Percentiles rank a stretch among this genome's conserved stretches.
Evolutionary conservation across 2,113 vertebrate species (phyloP).

Genomic region (Hiodon tergisus): DNA sequence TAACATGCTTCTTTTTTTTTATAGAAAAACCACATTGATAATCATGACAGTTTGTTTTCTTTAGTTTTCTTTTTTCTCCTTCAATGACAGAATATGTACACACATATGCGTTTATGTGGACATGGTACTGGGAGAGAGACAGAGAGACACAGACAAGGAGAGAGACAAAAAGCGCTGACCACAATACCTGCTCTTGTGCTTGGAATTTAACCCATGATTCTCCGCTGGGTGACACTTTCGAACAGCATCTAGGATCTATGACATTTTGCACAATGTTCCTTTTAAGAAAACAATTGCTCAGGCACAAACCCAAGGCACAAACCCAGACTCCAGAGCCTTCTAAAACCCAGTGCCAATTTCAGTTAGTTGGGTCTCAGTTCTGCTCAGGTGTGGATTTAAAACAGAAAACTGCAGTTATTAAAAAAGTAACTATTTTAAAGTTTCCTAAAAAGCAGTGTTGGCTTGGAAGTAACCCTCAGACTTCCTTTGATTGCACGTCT

Average conservation of each 20-base stretch:
- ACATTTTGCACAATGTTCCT: background rate
- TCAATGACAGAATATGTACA: conserved; percentile 64
- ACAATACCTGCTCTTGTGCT: conserved; percentile 58
- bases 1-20: conserved; percentile 62
- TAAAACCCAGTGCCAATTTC: background rate
- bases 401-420: background rate
- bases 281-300: background rate
- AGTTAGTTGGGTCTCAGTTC: background rate
- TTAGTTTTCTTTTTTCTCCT: conserved; percentile 49
- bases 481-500: too few relatives aligned
- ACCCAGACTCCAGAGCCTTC: background rate
- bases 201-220: conserved; percentile 46
- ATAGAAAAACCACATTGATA: conserved; percentile 56
- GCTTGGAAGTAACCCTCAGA: too few relatives aligned
- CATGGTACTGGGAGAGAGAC: conserved; percentile 29
- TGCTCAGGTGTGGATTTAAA: background rate
- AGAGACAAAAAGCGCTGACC: conserved; percentile 42
- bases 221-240: conserved; percentile 31
- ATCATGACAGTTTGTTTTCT: conserved; percentile 53
- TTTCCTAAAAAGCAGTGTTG: too few relatives aligned
- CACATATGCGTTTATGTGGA: conserved; percentile 53
- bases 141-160: conserved; percentile 21
- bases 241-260: background rate
- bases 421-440: too few relatives aligned
- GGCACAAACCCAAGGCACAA: background rate